These are phyloP conservation scores for Agrypnus murinus DNA, from an alignment of 2,888 invertebrate species.

Conservation along the genomic window DNA sequence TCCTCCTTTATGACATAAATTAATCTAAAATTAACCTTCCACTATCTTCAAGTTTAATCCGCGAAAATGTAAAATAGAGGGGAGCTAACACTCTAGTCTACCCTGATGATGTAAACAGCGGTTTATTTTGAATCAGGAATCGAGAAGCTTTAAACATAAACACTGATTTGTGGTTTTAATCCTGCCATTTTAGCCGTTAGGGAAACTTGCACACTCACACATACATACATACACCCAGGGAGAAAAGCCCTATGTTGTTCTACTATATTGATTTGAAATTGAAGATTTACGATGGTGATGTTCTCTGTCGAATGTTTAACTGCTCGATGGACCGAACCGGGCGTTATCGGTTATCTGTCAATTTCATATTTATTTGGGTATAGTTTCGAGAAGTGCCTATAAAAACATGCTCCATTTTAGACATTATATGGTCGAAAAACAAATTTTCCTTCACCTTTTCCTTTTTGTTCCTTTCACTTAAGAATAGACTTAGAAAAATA, in stretches of 20 bases:
- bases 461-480: background rate
- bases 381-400: constrained; percentile 3
- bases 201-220: constrained; percentile 9
- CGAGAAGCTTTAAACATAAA: constrained; percentile 23
- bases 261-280: constrained; percentile 41
- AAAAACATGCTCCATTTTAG: background rate
- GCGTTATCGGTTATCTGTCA: constrained; percentile 40
- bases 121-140: constrained; percentile 11
- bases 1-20: too few relatives aligned
- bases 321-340: constrained; percentile 31
- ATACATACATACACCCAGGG: background rate
- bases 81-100: background rate
- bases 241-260: constrained; percentile 13
- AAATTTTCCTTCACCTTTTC: background rate
- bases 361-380: constrained; percentile 37
- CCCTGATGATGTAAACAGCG: constrained; percentile 12
- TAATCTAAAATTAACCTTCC: background rate
- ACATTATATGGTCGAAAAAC: background rate
- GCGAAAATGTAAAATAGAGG: background rate
- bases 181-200: constrained; percentile 18
- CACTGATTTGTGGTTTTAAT: constrained; percentile 37
- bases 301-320: constrained; percentile 39
- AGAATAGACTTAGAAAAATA: background rate
- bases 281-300: constrained; percentile 39
- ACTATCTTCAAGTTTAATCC: background rate